Evolutionary conservation across 2,888 invertebrate species (phyloP).

Genomic region (Hypomecis punctinalis): DNA sequence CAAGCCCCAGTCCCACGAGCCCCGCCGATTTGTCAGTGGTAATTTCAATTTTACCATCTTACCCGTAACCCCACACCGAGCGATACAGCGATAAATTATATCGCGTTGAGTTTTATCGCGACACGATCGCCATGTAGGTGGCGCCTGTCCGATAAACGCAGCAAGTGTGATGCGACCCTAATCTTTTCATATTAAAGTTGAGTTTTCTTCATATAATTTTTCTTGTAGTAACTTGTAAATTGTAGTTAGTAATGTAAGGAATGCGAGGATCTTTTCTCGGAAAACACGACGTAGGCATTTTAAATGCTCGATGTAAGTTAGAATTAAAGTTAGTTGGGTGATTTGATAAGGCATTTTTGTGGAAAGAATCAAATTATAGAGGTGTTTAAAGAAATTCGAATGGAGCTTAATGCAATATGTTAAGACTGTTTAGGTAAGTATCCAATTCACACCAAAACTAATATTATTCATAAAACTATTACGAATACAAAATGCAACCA

Average conservation of each 20-base stretch:
- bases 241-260: conserved; percentile 23
- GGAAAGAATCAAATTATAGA: conserved; percentile 2
- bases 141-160: conserved; percentile 25
- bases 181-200: conserved; percentile 13
- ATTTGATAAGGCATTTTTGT: conserved; percentile 17
- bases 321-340: conserved; percentile 25
- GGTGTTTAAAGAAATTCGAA: not conserved
- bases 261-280: conserved; percentile 28
- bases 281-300: conserved; percentile 36
- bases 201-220: conserved; percentile 16
- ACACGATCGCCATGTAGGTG: conserved; percentile 40
- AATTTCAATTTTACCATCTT: conserved; percentile 55
- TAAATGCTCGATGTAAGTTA: conserved; percentile 25
- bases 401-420: not conserved
- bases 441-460: too few species aligned
- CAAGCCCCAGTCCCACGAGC: conserved; percentile 39
- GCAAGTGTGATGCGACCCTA: conserved; percentile 16
- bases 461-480: too few species aligned
- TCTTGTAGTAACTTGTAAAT: conserved; percentile 23
- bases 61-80: conserved; percentile 60
- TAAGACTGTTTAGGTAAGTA: too few species aligned
- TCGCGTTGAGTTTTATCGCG: conserved; percentile 41
- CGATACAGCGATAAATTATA: conserved; percentile 57
- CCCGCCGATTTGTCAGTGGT: conserved; percentile 55
- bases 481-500: too few species aligned